Evolutionary conservation across 1,140 invertebrate genomes (phyloP).

Genomic region (Aphelinus atriplicis): DNA sequence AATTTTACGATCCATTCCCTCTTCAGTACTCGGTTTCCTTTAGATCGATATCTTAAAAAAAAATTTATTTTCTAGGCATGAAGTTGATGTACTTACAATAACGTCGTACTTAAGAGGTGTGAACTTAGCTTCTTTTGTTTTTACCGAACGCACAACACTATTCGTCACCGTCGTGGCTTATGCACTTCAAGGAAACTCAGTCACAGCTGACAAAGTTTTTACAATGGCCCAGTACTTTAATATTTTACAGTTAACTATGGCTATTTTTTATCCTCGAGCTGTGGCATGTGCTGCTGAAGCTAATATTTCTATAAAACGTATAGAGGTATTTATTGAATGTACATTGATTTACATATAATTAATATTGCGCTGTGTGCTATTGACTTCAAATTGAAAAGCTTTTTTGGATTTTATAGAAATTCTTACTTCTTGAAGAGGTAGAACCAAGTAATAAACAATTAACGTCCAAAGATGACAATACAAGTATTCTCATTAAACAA

Average conservation of each 20-base stretch:
- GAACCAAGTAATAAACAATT: constrained; percentile 27
- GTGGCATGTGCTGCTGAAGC: constrained; percentile 70
- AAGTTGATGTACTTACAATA: constrained; percentile 74
- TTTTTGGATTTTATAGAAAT: constrained; percentile 44
- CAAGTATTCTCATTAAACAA: constrained; percentile 63
- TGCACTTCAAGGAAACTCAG: constrained; percentile 70
- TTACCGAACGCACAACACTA: constrained; percentile 77
- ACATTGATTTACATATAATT: constrained; percentile 4
- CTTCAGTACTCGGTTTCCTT: background rate
- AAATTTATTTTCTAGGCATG: constrained; percentile 64
- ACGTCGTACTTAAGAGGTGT: constrained; percentile 79
- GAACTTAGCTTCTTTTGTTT: constrained; percentile 73
- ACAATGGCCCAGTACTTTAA: constrained; percentile 80
- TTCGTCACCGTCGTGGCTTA: constrained; percentile 77
- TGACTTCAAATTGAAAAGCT: constrained; percentile 8
- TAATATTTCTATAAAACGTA: constrained; percentile 72
- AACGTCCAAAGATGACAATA: constrained; percentile 47
- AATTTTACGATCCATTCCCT: constrained; percentile 7
- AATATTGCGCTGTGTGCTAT: background rate
- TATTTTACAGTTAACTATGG: constrained; percentile 76
- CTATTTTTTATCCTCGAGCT: constrained; percentile 77
- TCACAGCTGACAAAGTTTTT: constrained; percentile 78
- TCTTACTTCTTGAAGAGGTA: constrained; percentile 67
- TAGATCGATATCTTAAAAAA: background rate
- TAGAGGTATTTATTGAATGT: constrained; percentile 64